Base-by-base conservation (phyloP, 2,113 vertebrate genomes). In the Erythrocebus patas region DNA sequence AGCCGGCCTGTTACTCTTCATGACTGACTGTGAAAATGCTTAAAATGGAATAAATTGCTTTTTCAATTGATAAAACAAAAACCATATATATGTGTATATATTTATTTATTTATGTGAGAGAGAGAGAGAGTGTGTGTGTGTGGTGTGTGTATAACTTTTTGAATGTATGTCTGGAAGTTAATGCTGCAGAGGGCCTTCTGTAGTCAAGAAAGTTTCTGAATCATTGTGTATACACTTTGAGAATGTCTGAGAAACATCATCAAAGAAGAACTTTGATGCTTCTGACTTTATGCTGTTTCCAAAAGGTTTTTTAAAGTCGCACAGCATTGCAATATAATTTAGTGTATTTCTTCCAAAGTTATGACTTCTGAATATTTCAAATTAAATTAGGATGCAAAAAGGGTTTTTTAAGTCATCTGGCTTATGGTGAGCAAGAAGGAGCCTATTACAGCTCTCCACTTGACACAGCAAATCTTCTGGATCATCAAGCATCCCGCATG, bases 351-450 rank as follows among this genome's bases (percentile, higher is more conserved):
- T 90, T 82, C 22, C 76, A 89, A 92, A 59, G 18, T 50, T 52
- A 66, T 25, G n/a, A 87, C 27, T 72, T 5, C 43, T 83, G 14
- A 61, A 8, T 72, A 89, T 73, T 96, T 92, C 35, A 86, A 64
- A 92, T 89, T 50, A 90, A 92, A 50, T 81, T 86, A 78, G 64
- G n/a, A 72, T 78, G 66, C 43, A 87, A 90, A 90, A 90, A 96
- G 17, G 48, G 38, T 38, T 61, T 64, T 90, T 75, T 70, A 91
- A 84, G 70, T n/a, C 22, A 73, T 79, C 27, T 87, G 10, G 35
- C 14, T 89, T 25, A 90, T 10, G 3, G 11, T 64, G 6, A 94
- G 12, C 14, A 89, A 78, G 30, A 88, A 83, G 55, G 14, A 66
- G 20, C 10, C 38, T 38, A 48, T 92, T 79, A 84, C 1, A 64